Evolutionary conservation across 2,113 vertebrate species (phyloP).

Genomic region (Calonectris borealis): DNA sequence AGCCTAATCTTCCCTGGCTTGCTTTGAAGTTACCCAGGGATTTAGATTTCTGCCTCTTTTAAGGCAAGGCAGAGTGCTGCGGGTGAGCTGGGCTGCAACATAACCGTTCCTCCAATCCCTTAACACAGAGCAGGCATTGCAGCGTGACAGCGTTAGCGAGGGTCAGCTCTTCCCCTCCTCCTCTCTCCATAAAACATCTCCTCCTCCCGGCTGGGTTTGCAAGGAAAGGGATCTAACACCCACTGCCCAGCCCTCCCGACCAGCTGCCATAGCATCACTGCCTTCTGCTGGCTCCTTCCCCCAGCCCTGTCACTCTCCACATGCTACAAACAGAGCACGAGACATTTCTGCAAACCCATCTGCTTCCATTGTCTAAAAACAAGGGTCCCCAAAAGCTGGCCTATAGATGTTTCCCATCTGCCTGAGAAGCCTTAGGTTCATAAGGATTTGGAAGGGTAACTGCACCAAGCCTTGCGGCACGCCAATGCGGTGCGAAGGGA

Average conservation of each 20-base stretch:
- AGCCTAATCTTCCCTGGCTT: background rate
- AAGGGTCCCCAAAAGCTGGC: background rate
- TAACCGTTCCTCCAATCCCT: background rate
- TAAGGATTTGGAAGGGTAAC: background rate
- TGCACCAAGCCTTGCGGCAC: background rate
- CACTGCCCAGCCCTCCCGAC: background rate
- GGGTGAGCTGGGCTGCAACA: background rate
- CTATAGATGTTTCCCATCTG: background rate
- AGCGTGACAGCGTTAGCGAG: background rate
- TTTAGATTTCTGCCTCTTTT: conserved; percentile 59
- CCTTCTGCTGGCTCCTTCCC: background rate
- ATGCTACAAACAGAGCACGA: accelerated
- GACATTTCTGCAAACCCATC: background rate
- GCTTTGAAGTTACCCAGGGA: conserved; percentile 58
- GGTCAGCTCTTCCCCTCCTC: background rate
- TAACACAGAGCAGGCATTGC: conserved; percentile 51
- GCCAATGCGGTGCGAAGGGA: accelerated
- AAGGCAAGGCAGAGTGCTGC: conserved; percentile 28
- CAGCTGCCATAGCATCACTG: background rate
- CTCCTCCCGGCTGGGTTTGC: background rate
- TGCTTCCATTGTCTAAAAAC: background rate
- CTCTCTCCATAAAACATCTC: background rate
- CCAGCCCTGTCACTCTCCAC: background rate
- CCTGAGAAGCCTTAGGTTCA: background rate
- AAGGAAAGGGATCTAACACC: background rate